Evolutionary conservation across 2,113 vertebrate genomes (phyloP).

Genomic region (Limnothrissa miodon): DNA sequence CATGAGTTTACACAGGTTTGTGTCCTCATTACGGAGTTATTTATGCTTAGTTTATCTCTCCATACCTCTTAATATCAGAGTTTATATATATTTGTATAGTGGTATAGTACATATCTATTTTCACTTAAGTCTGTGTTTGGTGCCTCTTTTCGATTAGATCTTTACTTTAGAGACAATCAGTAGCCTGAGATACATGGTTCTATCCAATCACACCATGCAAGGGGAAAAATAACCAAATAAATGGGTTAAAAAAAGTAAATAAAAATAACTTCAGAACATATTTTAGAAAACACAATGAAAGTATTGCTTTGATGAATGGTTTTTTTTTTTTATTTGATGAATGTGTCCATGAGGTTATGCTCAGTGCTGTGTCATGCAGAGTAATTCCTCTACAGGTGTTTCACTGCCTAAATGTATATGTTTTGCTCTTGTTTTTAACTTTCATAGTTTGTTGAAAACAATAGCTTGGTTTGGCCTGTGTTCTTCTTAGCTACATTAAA

Average conservation of each 20-base stretch:
- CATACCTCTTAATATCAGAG: conserved; percentile 57
- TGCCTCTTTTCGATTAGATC: conserved; percentile 60
- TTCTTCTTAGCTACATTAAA: not conserved
- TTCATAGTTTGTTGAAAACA: conserved; percentile 2
- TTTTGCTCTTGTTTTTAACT: not conserved
- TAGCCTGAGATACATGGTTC: conserved; percentile 9
- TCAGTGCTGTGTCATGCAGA: not conserved
- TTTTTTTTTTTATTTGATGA: not conserved
- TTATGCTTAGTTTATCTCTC: conserved; percentile 56
- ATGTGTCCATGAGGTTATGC: not conserved
- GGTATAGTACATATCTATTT: conserved; percentile 52
- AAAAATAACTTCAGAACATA: not conserved
- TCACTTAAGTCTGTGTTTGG: conserved; percentile 65
- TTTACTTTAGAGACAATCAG: conserved; percentile 71
- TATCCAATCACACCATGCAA: not conserved
- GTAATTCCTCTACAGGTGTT: not conserved
- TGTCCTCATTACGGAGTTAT: conserved; percentile 34
- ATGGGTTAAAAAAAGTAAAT: not conserved
- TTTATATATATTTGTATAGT: conserved; percentile 74
- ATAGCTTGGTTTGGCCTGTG: not conserved
- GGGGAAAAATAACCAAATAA: not conserved
- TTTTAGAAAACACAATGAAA: not conserved
- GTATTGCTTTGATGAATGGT: not conserved
- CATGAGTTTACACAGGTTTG: conserved; percentile 32
- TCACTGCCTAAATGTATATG: not conserved